Conservation (phyloP, 2,888 invertebrate species). For the Hipparchia semele region DNA sequence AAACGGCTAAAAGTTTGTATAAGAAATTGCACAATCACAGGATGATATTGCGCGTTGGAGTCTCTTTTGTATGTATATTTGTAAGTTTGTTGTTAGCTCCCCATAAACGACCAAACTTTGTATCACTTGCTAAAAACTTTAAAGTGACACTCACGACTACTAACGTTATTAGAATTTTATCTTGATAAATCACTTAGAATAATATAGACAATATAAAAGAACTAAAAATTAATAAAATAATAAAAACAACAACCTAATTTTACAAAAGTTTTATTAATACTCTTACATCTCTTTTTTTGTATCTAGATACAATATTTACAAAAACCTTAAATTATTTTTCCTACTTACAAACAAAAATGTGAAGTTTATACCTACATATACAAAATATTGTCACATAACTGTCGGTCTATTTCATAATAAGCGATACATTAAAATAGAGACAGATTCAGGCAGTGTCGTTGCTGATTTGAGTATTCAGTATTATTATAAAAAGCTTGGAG, state of each 20-base stretch:
- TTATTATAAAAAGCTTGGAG: conserved; percentile 49
- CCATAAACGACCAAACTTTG: conserved; percentile 24
- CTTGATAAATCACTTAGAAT: background rate
- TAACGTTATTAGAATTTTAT: background rate
- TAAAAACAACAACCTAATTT: conserved; percentile 38
- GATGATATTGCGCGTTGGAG: conserved; percentile 9
- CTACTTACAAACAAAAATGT: conserved; percentile 37
- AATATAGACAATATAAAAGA: no score
- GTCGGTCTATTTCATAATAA: conserved; percentile 44
- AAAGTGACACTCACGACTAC: background rate
- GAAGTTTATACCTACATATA: conserved; percentile 51
- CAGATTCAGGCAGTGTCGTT: conserved; percentile 54
- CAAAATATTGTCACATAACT: conserved; percentile 55
- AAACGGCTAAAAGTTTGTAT: conserved; percentile 2
- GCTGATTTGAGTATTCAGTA: conserved; percentile 67
- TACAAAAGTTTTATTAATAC: conserved; percentile 75
- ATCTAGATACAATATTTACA: conserved; percentile 82
- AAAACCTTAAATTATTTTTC: conserved; percentile 56
- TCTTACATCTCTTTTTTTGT: conserved; percentile 70
- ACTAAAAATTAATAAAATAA: conserved; percentile 6
- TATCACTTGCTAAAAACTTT: conserved; percentile 20
- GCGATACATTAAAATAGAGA: conserved; percentile 34
- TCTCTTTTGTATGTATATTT: conserved; percentile 24
- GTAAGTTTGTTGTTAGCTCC: conserved; percentile 22
- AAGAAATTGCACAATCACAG: conserved; percentile 22